phyloP scores from a whole-genome alignment of 2,113 vertebrate species.

The Daboia siamensis region DNA sequence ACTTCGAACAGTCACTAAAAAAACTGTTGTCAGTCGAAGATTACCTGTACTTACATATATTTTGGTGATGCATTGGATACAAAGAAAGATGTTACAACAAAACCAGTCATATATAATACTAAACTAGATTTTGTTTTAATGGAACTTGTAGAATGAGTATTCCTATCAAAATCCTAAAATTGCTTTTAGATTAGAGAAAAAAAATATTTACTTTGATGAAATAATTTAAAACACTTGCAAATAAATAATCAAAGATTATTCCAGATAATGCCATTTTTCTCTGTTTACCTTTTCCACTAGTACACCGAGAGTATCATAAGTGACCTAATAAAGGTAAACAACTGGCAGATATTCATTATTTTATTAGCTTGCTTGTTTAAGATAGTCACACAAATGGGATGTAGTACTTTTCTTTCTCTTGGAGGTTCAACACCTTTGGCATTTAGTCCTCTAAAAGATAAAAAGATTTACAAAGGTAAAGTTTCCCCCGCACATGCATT shows the following conservation, averaged over 20 bases:
- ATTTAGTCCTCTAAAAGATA: background rate
- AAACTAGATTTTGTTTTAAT: background rate
- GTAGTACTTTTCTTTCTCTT: background rate
- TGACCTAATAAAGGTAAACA: background rate
- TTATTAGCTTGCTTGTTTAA: background rate
- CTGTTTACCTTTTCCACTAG: background rate
- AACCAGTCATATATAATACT: background rate
- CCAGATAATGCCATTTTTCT: background rate
- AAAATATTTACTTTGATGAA: background rate
- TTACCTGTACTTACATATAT: background rate
- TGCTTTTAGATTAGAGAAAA: background rate
- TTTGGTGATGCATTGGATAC: background rate
- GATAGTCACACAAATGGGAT: background rate
- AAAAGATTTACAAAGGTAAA: background rate
- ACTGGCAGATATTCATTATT: background rate
- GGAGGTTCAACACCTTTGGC: background rate
- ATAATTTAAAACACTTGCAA: background rate
- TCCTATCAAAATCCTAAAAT: background rate
- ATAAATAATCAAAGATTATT: background rate
- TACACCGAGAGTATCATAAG: background rate
- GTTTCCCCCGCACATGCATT: too few species aligned
- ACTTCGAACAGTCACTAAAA: too few species aligned
- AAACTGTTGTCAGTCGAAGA: too few species aligned
- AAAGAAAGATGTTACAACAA: background rate
- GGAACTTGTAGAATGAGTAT: background rate